Evolutionary conservation across 1,140 invertebrate species (phyloP).

Genomic region (Pantala flavescens): DNA sequence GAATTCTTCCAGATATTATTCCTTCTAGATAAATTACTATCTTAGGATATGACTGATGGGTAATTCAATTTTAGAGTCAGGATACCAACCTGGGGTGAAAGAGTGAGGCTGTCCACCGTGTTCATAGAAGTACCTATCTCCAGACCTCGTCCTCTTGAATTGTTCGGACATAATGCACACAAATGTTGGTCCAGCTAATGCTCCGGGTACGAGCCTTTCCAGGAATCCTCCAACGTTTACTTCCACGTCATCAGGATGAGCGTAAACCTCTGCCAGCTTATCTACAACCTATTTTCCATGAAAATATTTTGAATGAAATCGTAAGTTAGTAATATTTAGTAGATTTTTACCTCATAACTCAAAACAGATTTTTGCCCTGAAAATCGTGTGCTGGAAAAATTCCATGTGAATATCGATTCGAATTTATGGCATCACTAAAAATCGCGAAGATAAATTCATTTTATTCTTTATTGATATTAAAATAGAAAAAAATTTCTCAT

Average conservation of each 20-base stretch:
- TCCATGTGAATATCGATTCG: too few relatives aligned
- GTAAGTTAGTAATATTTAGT: not conserved
- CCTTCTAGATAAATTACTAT: too few relatives aligned
- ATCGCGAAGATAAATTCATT: too few relatives aligned
- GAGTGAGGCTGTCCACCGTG: slow-evolving; percentile 50
- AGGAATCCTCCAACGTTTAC: slow-evolving; percentile 74
- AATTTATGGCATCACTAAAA: too few relatives aligned
- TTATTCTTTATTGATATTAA: too few relatives aligned
- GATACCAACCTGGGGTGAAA: slow-evolving; percentile 55
- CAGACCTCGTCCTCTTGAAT: slow-evolving; percentile 72
- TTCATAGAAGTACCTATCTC: slow-evolving; percentile 75
- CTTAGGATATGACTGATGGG: too few relatives aligned
- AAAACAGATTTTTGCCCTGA: slow-evolving; percentile 17
- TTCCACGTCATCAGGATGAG: slow-evolving; percentile 73
- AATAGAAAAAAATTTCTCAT: too few relatives aligned
- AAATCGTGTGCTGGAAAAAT: not conserved
- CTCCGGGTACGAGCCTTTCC: slow-evolving; percentile 63
- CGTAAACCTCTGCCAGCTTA: slow-evolving; percentile 52
- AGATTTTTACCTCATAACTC: too few relatives aligned
- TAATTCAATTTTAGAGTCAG: too few relatives aligned
- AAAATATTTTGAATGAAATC: not conserved
- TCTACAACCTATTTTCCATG: slow-evolving; percentile 45
- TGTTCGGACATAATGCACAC: slow-evolving; percentile 81
- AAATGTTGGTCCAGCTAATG: slow-evolving; percentile 82
- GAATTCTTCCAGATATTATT: too few relatives aligned